Evolutionary conservation across 2,888 invertebrate species (phyloP).

Genomic region (Nymphalis polychloros): DNA sequence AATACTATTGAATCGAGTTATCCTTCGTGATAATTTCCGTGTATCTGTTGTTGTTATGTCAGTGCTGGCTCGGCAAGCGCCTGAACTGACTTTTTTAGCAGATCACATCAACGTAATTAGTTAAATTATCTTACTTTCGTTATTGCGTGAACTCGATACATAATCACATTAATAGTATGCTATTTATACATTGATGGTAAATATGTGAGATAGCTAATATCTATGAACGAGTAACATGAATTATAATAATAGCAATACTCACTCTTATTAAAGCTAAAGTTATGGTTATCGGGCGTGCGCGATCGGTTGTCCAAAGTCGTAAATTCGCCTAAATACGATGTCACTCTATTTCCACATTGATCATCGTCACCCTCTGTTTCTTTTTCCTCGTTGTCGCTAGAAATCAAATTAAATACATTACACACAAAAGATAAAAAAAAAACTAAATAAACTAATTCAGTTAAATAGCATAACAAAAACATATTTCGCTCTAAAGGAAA

Average conservation of each 20-base stretch:
- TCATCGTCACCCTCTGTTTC: conserved; percentile 16
- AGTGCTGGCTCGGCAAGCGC: too few species aligned
- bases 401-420: not conserved
- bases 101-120: too few species aligned
- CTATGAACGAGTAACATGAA: too few species aligned
- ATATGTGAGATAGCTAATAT: too few species aligned
- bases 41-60: too few species aligned
- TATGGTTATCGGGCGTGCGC: conserved; percentile 55
- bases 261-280: conserved; percentile 44
- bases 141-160: too few species aligned
- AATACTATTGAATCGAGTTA: too few species aligned
- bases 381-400: conserved; percentile 30
- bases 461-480: not conserved
- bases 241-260: conserved; percentile 4
- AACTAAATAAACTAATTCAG: not conserved
- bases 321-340: conserved; percentile 25
- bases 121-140: too few species aligned
- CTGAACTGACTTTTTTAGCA: too few species aligned
- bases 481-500: not conserved
- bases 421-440: not conserved
- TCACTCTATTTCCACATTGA: conserved; percentile 22
- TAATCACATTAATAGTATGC: too few species aligned
- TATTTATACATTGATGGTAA: too few species aligned
- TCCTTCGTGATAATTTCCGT: too few species aligned
- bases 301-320: conserved; percentile 25